A percentile compares a stretch with the other conserved stretches of the same genome.
Conservation (phyloP, 2,888 invertebrate species). For the Brachypterus glaber region DNA sequence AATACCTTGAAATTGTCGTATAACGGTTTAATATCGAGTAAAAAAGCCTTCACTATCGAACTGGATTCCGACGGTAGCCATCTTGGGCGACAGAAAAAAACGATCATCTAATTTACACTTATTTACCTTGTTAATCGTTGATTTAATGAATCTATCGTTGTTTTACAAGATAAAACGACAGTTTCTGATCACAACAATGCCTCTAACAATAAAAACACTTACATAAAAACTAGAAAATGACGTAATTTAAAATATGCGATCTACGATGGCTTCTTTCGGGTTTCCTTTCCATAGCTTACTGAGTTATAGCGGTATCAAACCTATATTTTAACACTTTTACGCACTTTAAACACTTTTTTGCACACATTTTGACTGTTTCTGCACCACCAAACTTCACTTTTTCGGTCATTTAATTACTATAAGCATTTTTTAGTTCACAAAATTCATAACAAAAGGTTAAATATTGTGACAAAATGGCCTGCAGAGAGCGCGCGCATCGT, state of each 20-base stretch:
- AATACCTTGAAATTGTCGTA: conserved; percentile 16
- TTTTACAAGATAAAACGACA: conserved; percentile 18
- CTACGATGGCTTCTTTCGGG: conserved; percentile 20
- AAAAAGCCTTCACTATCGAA: conserved; percentile 20
- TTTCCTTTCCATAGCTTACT: conserved; percentile 17
- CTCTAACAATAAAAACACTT: conserved; percentile 27
- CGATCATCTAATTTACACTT: conserved; percentile 45
- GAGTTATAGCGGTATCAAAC: conserved; percentile 13
- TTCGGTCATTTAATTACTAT: conserved; percentile 31
- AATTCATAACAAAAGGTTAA: conserved; percentile 44
- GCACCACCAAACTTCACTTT: conserved; percentile 12
- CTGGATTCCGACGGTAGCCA: conserved; percentile 41
- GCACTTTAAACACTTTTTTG: conserved; percentile 15
- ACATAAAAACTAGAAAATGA: conserved; percentile 27
- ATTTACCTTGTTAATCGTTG: conserved; percentile 44
- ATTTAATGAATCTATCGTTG: conserved; percentile 19
- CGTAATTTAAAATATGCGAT: conserved; percentile 25
- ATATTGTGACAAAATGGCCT: conserved; percentile 43
- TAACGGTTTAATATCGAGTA: conserved; percentile 13
- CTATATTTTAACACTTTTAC: conserved; percentile 15
- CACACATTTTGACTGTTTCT: conserved; percentile 11
- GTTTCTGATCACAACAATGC: conserved; percentile 20
- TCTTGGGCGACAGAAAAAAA: conserved; percentile 34
- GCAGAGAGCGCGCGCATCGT: conserved; percentile 35
- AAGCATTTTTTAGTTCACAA: conserved; percentile 37